phyloP scores from a whole-genome alignment of 2,797 vertebrate genomes.

The Chelonia mydas region DNA sequence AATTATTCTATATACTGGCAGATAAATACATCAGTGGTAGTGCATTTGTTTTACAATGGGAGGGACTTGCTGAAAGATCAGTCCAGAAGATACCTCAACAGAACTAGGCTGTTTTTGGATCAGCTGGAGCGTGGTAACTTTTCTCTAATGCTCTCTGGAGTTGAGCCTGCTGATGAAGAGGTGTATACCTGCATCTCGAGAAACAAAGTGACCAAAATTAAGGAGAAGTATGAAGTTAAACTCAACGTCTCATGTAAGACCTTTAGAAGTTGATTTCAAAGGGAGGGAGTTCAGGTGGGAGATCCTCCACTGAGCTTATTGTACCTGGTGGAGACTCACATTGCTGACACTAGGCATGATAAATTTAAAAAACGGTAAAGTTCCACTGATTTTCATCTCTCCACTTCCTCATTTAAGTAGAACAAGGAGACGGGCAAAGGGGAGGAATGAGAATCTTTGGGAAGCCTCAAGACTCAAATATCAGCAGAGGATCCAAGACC shows the following conservation, averaged over 20 bases:
- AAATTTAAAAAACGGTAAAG: background rate
- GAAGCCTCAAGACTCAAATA: background rate
- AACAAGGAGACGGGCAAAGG: background rate
- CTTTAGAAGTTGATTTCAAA: background rate
- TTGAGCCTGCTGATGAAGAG: background rate
- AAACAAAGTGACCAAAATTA: background rate
- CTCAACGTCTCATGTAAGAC: conserved; percentile 56
- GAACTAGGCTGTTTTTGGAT: conserved; percentile 63
- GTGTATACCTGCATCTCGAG: conserved; percentile 57
- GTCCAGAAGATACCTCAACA: rapidly evolving
- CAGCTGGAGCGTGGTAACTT: conserved; percentile 58
- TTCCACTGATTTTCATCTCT: background rate
- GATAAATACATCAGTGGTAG: background rate
- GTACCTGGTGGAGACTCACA: background rate
- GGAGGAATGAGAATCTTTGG: background rate
- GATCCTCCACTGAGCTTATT: background rate
- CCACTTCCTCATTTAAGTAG: background rate
- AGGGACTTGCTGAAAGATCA: rapidly evolving
- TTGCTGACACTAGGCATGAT: background rate
- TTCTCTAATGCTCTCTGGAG: conserved; percentile 56
- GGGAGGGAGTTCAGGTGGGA: rapidly evolving
- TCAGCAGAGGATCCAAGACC: background rate
- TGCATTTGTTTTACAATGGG: conserved; percentile 42
- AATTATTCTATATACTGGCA: conserved; percentile 58
- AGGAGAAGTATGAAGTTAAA: conserved; percentile 4